Percentiles rank a stretch among this genome's conserved stretches.
These are phyloP conservation scores for Ceratosolen solmsi DNA, from an alignment of 1,140 invertebrate species.

Conservation along the genomic window DNA sequence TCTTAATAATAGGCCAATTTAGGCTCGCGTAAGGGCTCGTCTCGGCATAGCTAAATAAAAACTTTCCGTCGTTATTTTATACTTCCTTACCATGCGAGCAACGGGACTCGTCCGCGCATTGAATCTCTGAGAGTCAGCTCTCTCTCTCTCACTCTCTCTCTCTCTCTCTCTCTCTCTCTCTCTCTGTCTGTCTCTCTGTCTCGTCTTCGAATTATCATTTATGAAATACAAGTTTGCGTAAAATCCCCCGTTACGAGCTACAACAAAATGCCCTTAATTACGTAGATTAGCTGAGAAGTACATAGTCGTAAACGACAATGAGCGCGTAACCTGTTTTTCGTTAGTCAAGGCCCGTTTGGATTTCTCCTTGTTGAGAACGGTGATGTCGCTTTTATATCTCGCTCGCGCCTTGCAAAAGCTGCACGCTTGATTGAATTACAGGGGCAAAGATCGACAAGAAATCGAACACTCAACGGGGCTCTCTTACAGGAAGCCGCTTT, in stretches of 20 bases:
- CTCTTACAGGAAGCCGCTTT: constrained; percentile 25
- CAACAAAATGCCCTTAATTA: too few species aligned
- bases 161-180: too few species aligned
- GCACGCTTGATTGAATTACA: constrained; percentile 38
- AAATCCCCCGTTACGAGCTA: too few species aligned
- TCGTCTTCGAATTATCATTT: too few species aligned
- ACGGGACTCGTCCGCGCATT: neutral
- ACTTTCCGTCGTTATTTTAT: neutral
- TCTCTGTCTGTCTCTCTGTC: too few species aligned
- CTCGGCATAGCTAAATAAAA: neutral
- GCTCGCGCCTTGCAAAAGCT: constrained; percentile 1
- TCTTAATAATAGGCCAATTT: constrained; percentile 3
- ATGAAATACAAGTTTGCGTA: too few species aligned
- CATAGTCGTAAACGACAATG: too few species aligned
- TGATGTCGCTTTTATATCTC: neutral
- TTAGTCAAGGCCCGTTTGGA: neutral
- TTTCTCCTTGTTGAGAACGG: neutral
- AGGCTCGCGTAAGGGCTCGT: neutral
- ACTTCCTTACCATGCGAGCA: neutral
- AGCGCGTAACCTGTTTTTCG: too few species aligned
- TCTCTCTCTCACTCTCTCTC: neutral
- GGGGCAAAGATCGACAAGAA: constrained; percentile 26
- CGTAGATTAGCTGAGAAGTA: too few species aligned
- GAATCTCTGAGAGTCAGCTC: neutral
- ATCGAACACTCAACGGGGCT: neutral